These are phyloP conservation scores for Phrynocephalus guinanensis DNA, from an alignment of 2,797 vertebrate genomes.

Conservation along the genomic window DNA sequence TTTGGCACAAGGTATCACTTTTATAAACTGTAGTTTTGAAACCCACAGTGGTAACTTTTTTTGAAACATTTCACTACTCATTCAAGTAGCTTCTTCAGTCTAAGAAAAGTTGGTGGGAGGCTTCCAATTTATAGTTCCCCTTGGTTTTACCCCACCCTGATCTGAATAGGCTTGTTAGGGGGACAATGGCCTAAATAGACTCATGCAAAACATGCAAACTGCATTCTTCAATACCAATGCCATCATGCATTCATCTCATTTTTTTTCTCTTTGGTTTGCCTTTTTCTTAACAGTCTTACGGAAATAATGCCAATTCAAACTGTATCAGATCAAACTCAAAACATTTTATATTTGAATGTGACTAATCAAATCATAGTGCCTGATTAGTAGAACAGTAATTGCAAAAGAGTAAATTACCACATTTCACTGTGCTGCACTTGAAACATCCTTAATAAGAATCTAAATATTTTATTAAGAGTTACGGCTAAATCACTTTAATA, in stretches of 20 bases:
- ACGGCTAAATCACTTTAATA: constrained; percentile 64
- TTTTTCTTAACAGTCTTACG: constrained; percentile 64
- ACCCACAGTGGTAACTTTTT: no score
- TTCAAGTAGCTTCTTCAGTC: no score
- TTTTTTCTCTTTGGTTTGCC: constrained; percentile 66
- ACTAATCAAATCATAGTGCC: constrained; percentile 79
- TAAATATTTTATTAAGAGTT: constrained; percentile 66
- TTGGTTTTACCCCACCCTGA: no score
- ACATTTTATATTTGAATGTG: constrained; percentile 72
- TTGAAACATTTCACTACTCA: no score
- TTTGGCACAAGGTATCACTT: no score
- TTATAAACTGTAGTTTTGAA: no score
- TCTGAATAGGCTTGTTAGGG: no score
- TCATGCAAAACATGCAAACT: no score
- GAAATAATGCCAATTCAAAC: constrained; percentile 68
- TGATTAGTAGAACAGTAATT: constrained; percentile 72
- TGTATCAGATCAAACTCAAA: constrained; percentile 73
- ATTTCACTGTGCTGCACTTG: constrained; percentile 68
- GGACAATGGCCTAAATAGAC: no score
- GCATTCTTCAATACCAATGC: constrained; percentile 68
- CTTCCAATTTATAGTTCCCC: no score
- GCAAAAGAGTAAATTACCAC: constrained; percentile 75
- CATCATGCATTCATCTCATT: constrained; percentile 73
- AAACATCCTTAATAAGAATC: constrained; percentile 65
- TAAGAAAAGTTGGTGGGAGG: no score